A percentile compares a stretch with the other conserved stretches of the same genome.
phyloP scores from a whole-genome alignment of 2,888 invertebrate species.

The Drymonia ruficornis region DNA sequence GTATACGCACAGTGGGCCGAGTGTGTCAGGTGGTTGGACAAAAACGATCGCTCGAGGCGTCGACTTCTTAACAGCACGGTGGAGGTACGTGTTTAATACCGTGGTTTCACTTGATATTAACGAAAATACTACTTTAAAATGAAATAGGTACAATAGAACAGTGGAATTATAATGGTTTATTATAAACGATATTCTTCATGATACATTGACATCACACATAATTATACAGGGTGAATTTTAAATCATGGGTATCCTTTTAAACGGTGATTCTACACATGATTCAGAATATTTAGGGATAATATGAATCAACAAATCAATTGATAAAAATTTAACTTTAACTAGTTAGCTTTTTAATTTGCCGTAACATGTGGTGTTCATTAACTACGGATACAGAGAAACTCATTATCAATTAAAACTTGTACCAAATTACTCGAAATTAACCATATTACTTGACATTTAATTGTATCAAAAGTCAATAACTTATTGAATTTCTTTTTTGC shows the following conservation, averaged over 20 bases:
- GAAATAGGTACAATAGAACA: too few relatives aligned
- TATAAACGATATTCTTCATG: too few relatives aligned
- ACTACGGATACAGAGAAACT: constrained; percentile 20
- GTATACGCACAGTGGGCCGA: neutral
- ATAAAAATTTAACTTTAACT: too few relatives aligned
- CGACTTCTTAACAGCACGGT: neutral
- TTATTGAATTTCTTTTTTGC: constrained; percentile 32
- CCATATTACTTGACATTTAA: constrained; percentile 16
- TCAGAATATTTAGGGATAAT: too few relatives aligned
- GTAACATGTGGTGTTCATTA: constrained; percentile 15
- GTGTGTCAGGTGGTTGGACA: constrained; percentile 6
- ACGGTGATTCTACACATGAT: too few relatives aligned
- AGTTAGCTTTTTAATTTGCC: too few relatives aligned
- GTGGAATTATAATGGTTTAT: too few relatives aligned
- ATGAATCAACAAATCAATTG: too few relatives aligned
- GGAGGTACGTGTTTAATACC: neutral
- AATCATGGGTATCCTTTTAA: too few relatives aligned
- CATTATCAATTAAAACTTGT: constrained; percentile 26
- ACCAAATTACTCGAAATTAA: constrained; percentile 20
- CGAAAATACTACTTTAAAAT: too few relatives aligned
- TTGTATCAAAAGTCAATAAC: constrained; percentile 34
- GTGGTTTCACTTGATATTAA: neutral
- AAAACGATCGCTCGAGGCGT: constrained; percentile 4
- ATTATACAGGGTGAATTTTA: too few relatives aligned
- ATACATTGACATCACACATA: too few relatives aligned